phyloP scores from a whole-genome alignment of 2,113 vertebrate genomes.

The Dendrocopos noguchii region DNA sequence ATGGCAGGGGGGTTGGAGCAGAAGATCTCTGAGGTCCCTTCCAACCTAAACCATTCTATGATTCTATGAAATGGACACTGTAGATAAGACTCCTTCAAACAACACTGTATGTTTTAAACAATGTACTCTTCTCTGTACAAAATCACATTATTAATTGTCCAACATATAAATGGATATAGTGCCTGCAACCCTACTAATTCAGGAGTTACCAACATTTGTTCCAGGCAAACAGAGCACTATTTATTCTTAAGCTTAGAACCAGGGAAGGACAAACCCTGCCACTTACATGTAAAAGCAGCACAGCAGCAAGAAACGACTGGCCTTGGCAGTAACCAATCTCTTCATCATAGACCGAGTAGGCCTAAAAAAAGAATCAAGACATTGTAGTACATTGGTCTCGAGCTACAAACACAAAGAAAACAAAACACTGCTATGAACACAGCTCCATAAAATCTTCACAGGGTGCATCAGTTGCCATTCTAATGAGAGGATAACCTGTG shows the following conservation, averaged over 20 bases:
- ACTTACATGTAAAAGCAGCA: slow-evolving; percentile 96
- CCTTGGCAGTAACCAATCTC: slow-evolving; percentile 99
- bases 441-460: background rate
- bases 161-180: fast-evolving
- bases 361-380: slow-evolving; percentile 73
- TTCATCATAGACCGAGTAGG: slow-evolving; percentile 97
- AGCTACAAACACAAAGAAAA: background rate
- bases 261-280: background rate
- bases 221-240: background rate
- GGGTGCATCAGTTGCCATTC: background rate
- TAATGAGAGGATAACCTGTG: background rate
- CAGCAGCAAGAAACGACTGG: slow-evolving; percentile 97
- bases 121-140: background rate
- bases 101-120: background rate
- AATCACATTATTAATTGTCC: background rate
- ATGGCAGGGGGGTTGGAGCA: no score
- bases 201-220: background rate
- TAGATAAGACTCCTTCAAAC: background rate
- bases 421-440: background rate
- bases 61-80: fast-evolving
- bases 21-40: no score
- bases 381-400: background rate
- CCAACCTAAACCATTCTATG: no score
- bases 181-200: background rate
- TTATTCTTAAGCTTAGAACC: background rate